These are phyloP conservation scores for Saguinus oedipus DNA, from an alignment of 2,797 vertebrate genomes.

Conservation along the genomic window DNA sequence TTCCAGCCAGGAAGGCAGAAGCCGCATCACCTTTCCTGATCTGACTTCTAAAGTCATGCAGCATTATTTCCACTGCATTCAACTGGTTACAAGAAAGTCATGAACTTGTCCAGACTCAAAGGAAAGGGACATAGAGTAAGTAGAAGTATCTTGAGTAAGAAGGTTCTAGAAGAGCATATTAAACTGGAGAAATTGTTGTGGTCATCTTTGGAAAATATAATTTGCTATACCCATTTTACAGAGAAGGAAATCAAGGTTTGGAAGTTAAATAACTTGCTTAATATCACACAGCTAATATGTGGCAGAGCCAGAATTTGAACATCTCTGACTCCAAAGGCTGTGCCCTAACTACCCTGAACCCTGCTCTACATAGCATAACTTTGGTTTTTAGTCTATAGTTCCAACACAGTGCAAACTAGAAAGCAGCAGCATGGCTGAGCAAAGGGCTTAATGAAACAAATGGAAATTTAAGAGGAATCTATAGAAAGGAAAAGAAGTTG, in stretches of 20 bases:
- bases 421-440: neutral
- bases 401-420: neutral
- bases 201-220: conserved; percentile 7
- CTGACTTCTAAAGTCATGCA: neutral
- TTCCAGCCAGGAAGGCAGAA: neutral
- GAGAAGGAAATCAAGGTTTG: neutral
- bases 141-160: neutral
- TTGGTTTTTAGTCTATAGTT: conserved; percentile 37
- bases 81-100: neutral
- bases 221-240: neutral
- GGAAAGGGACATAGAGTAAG: neutral
- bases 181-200: neutral
- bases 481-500: conserved; percentile 62
- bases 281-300: neutral
- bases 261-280: conserved; percentile 11
- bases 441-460: conserved; percentile 54
- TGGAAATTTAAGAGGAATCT: conserved; percentile 26
- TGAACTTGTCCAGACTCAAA: neutral
- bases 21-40: neutral
- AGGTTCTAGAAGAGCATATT: neutral
- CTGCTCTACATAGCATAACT: neutral
- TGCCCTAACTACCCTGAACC: neutral
- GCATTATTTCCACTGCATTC: neutral
- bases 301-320: neutral
- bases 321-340: neutral